Evolutionary conservation across 2,888 invertebrate species (phyloP).

Genomic region (Fissipunctia ypsillon): DNA sequence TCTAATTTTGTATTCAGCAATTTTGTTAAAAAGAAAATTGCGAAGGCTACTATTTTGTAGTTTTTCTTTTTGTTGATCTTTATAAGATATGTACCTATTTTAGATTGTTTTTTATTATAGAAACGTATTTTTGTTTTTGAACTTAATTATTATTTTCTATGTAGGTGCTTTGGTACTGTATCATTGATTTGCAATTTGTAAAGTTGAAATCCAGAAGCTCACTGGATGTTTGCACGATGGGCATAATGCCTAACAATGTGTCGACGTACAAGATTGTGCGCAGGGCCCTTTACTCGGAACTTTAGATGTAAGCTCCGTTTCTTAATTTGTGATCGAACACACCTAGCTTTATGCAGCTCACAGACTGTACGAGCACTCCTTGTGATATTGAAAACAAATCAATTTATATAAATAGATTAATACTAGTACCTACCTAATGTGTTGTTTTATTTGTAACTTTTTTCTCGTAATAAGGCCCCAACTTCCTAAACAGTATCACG

Average conservation of each 20-base stretch:
- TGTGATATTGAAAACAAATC: conserved; percentile 84
- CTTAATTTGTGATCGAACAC: conserved; percentile 68
- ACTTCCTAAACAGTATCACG: not conserved
- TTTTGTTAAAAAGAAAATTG: conserved; percentile 1
- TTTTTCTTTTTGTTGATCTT: conserved; percentile 23
- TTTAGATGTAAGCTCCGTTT: conserved; percentile 43
- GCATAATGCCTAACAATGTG: not conserved
- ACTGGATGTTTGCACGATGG: not conserved
- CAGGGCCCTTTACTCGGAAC: conserved; percentile 23
- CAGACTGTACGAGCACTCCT: conserved; percentile 82
- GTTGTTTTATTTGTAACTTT: conserved; percentile 32
- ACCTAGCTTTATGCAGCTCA: conserved; percentile 78
- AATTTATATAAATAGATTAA: conserved; percentile 70
- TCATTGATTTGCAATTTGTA: conserved; percentile 10
- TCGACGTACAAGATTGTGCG: conserved; percentile 8
- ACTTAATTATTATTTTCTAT: not conserved
- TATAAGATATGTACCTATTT: conserved; percentile 22
- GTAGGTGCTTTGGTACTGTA: not conserved
- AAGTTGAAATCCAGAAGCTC: conserved; percentile 3
- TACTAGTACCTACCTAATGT: conserved; percentile 48
- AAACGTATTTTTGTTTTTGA: not conserved
- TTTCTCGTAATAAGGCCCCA: not conserved
- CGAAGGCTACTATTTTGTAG: not conserved
- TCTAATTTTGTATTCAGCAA: not conserved
- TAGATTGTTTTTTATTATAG: conserved; percentile 1